Base-by-base conservation (phyloP, 2,888 invertebrate species). In the Salpingus planirostris region DNA sequence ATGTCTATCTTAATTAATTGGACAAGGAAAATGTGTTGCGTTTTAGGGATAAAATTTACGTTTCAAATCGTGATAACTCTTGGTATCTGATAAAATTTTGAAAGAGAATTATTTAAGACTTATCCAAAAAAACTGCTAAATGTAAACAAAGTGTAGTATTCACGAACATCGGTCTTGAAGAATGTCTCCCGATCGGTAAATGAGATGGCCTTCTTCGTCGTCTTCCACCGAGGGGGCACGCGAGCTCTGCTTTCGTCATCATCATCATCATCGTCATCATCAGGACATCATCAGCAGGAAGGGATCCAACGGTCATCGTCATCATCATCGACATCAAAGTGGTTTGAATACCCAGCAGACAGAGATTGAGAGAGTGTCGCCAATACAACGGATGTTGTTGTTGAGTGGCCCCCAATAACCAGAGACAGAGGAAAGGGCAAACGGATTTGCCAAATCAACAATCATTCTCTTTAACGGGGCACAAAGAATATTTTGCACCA, bases 191-290 rank as follows among this genome's bases (percentile, higher is more conserved):
- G 83, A 82, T 76, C 87, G 87, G 86, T 97, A 98, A 73, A 98
- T 86, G 76, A 98, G 91, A 75, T 98, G 97, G 73, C 98, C 98
- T 73, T 98, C 97, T 75, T 88, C 88, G 78, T 98, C 97, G 78
- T 98, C 95, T 80, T 92, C 90, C 73, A 96, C 85, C 71, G 89
- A 86, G 70, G 91, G 88, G 67, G 83, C 81, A 66, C 81, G 76
- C 69, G 84, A 82, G 74, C 80, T 82, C 84, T 85, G 80, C 73
- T 49, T 42, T 45, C 46, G 46, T 50, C 50, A 44, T 47, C 50
- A 50, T 48, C 52, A 49, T 38, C 33, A 38, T 62, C 64, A 44
- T 33, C 37, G 39, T 44, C 42, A 43, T 40, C 36, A 37, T 31
- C 42, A 40, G 38, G 43, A 38, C 29, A 40, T 43, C 45, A 42